Percentiles rank a stretch among this genome's conserved stretches.
Evolutionary conservation across 2,113 vertebrate genomes (phyloP).

Genomic region (Apteryx mantelli): DNA sequence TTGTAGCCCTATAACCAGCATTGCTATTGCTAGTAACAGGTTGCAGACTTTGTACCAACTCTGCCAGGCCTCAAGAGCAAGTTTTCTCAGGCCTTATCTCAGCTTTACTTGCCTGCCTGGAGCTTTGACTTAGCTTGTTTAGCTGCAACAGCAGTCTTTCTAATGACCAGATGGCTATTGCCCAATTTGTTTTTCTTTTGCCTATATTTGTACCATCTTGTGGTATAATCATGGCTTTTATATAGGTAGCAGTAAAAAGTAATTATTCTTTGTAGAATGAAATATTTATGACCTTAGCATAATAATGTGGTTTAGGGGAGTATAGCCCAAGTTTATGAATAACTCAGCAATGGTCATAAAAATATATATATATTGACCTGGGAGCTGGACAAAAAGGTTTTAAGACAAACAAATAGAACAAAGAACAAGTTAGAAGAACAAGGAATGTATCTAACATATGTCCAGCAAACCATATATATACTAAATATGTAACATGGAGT

Average conservation of each 20-base stretch:
- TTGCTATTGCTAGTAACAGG: background rate
- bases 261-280: background rate
- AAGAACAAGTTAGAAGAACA: background rate
- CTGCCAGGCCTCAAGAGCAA: background rate
- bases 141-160: background rate
- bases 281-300: background rate
- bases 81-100: background rate
- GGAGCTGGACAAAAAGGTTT: background rate
- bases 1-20: background rate
- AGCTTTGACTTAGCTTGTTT: background rate
- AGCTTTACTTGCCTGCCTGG: background rate
- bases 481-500: background rate
- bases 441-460: background rate
- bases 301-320: background rate
- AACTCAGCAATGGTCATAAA: background rate
- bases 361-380: too few species aligned
- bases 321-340: background rate
- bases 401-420: background rate
- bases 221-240: background rate
- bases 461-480: background rate
- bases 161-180: background rate
- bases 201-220: background rate
- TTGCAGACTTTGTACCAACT: background rate
- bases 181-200: background rate
- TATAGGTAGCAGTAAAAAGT: background rate